Percentiles rank a stretch among this genome's conserved stretches.
Evolutionary conservation across 2,888 invertebrate species (phyloP).

Genomic region (Drosophila yooni): DNA sequence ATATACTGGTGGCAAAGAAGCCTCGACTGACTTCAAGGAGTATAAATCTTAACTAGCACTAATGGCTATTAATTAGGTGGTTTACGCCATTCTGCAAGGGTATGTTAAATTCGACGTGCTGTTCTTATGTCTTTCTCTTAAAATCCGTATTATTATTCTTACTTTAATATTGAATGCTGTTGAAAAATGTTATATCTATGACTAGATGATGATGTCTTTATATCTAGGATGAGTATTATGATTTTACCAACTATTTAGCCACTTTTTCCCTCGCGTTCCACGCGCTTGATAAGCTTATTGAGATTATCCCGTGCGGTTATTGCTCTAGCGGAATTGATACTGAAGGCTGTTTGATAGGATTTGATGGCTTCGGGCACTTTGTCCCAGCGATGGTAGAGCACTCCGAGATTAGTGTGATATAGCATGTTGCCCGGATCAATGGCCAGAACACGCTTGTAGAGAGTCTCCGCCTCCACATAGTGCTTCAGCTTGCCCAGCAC

Average conservation of each 20-base stretch:
- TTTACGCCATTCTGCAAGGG: background rate
- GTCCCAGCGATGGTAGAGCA: conserved; percentile 96
- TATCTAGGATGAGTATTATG: background rate
- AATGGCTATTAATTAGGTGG: background rate
- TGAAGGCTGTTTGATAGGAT: conserved; percentile 91
- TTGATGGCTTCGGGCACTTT: conserved; percentile 90
- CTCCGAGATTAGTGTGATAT: conserved; percentile 95
- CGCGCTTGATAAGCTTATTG: conserved; percentile 85
- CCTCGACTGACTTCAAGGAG: background rate
- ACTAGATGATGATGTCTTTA: conserved; percentile 24
- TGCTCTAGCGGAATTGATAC: conserved; percentile 88
- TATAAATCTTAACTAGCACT: background rate
- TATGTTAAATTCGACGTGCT: background rate
- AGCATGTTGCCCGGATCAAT: conserved; percentile 90
- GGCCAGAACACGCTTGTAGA: conserved; percentile 91
- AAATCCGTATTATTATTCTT: background rate
- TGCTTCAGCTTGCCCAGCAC: conserved; percentile 92
- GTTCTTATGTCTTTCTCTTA: background rate
- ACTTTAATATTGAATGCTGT: background rate
- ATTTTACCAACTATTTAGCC: background rate
- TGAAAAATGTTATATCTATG: conserved; percentile 25
- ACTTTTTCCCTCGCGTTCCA: conserved; percentile 49
- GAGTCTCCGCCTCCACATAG: conserved; percentile 91
- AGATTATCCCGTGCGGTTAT: conserved; percentile 90
- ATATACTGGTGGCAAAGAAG: background rate